phyloP scores from a whole-genome alignment of 2,888 invertebrate species.

The Torymus tubicola region DNA sequence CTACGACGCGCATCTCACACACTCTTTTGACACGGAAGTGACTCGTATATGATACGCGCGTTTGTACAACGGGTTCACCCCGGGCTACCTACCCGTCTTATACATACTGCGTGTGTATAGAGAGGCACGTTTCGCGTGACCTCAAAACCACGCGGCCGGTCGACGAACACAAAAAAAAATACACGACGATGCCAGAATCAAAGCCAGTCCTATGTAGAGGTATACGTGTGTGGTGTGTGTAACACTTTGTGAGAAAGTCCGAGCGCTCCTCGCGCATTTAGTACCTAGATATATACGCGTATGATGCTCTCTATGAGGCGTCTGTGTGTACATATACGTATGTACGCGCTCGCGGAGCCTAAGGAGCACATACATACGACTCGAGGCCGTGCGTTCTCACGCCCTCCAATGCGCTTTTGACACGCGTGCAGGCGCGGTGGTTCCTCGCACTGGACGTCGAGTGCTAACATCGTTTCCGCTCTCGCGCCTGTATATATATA shows the following conservation, averaged over 20 bases:
- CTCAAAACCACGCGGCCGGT: not conserved
- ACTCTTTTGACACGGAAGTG: not conserved
- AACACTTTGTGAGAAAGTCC: slow-evolving; percentile 22
- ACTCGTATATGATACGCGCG: too few relatives aligned
- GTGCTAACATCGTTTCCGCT: slow-evolving; percentile 11
- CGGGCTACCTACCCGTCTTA: not conserved
- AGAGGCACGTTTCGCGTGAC: slow-evolving; percentile 4
- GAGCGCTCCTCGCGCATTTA: not conserved
- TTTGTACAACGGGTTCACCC: too few relatives aligned
- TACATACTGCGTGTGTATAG: not conserved
- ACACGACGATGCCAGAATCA: too few relatives aligned
- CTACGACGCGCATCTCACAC: not conserved
- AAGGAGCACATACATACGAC: not conserved
- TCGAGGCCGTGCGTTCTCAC: slow-evolving; percentile 19
- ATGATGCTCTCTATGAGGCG: not conserved
- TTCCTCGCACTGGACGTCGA: not conserved
- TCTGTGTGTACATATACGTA: not conserved
- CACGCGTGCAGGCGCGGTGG: not conserved
- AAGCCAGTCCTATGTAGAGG: too few relatives aligned
- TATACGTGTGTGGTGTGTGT: not conserved
- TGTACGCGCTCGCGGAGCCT: not conserved
- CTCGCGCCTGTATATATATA: not conserved
- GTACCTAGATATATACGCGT: not conserved
- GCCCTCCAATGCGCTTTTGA: not conserved
- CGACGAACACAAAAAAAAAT: too few relatives aligned